Evolutionary conservation across 2,888 invertebrate genomes (phyloP).

Genomic region (Melinaea menophilus): DNA sequence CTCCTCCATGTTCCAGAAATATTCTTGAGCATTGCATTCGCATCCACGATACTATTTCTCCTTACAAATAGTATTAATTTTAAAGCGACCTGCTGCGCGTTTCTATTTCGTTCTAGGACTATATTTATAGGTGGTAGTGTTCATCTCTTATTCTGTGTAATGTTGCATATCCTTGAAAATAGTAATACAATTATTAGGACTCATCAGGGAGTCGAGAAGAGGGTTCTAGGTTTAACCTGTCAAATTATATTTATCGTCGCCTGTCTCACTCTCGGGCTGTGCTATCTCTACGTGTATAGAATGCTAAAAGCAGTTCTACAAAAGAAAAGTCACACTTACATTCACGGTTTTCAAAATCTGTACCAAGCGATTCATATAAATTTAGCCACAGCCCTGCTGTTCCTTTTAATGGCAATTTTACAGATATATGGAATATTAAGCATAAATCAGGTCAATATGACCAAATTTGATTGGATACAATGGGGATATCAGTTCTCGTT

Average conservation of each 20-base stretch:
- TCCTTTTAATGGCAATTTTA: constrained; percentile 88
- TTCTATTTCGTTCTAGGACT: constrained; percentile 86
- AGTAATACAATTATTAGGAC: constrained; percentile 70
- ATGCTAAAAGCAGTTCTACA: constrained; percentile 85
- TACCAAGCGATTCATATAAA: constrained; percentile 94
- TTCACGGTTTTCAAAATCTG: constrained; percentile 87
- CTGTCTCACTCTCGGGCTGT: constrained; percentile 88
- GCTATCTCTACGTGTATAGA: constrained; percentile 90
- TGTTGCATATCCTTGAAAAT: constrained; percentile 87
- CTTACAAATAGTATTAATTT: constrained; percentile 87
- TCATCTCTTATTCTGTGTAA: constrained; percentile 88
- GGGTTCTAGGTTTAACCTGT: constrained; percentile 85
- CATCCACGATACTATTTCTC: constrained; percentile 90
- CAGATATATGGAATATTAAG: constrained; percentile 86
- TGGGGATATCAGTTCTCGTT: constrained; percentile 94
- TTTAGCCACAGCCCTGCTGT: constrained; percentile 90
- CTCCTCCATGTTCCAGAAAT: constrained; percentile 91
- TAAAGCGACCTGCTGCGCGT: constrained; percentile 83
- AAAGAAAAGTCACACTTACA: constrained; percentile 87
- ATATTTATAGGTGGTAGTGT: constrained; percentile 87
- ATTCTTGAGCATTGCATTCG: constrained; percentile 92
- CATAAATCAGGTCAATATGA: constrained; percentile 75
- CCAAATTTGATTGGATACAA: constrained; percentile 90
- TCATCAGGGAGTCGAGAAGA: constrained; percentile 70
- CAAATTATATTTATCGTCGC: constrained; percentile 92